Percentiles rank a stretch among this genome's conserved stretches.
Conservation (phyloP, 2,888 invertebrate genomes). For the Melanargia galathea region DNA sequence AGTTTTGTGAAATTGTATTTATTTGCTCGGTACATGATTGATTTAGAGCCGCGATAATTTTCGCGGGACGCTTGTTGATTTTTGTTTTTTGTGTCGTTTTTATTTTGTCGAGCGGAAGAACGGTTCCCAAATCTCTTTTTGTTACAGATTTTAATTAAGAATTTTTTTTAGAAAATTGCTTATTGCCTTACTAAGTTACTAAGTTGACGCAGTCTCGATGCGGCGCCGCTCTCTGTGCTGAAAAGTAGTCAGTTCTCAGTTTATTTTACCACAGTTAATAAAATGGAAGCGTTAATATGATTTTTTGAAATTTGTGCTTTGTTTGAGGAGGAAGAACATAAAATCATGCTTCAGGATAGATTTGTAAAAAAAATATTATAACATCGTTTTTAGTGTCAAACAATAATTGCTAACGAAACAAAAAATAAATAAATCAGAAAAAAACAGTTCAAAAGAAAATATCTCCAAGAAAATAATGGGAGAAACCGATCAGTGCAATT, state of each 20-base stretch:
- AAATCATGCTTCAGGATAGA: too few relatives aligned
- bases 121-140: background rate
- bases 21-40: constrained; percentile 34
- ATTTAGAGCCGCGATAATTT: constrained; percentile 32
- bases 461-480: background rate
- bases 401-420: too few relatives aligned
- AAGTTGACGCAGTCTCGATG: too few relatives aligned
- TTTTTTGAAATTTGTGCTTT: too few relatives aligned
- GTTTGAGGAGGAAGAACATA: too few relatives aligned
- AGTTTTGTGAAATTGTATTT: constrained; percentile 31
- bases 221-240: too few relatives aligned
- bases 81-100: constrained; percentile 6
- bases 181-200: background rate
- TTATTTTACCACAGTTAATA: too few relatives aligned
- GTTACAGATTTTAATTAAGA: too few relatives aligned
- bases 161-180: background rate
- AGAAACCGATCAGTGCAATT: constrained; percentile 21
- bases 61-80: constrained; percentile 20
- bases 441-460: background rate
- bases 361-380: too few relatives aligned
- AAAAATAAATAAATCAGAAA: background rate
- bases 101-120: background rate
- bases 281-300: too few relatives aligned
- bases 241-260: too few relatives aligned
- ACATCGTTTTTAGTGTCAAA: too few relatives aligned